Conservation (phyloP, 2,113 vertebrate species). For the Columba janthina region DNA sequence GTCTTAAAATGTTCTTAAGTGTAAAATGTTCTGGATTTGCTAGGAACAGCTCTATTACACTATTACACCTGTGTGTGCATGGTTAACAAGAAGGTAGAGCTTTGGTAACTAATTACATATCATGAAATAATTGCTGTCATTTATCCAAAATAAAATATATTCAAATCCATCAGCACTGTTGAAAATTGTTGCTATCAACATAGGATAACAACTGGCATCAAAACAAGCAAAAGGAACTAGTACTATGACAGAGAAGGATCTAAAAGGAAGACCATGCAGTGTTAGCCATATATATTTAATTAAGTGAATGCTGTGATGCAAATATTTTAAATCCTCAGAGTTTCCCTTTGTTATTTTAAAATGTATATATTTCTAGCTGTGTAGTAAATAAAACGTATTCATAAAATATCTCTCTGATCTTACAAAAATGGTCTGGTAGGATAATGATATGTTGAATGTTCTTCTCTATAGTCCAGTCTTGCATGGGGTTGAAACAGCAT, state of each 20-base stretch:
- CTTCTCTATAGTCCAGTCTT: not conserved
- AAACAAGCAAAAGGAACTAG: not conserved
- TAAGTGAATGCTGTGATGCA: not conserved
- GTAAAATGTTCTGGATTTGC: not conserved
- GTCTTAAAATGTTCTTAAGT: not conserved
- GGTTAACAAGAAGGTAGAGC: not conserved
- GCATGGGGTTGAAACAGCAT: not conserved
- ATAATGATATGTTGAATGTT: not conserved
- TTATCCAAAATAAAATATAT: not conserved
- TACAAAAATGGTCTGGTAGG: not conserved
- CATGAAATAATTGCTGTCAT: not conserved
- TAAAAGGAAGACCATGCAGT: not conserved
- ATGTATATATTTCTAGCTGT: not conserved
- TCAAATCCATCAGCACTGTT: not conserved
- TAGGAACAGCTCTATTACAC: not conserved
- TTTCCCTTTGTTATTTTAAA: not conserved
- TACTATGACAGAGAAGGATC: not conserved
- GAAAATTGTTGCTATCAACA: not conserved
- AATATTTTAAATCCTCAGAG: not conserved
- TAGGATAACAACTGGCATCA: not conserved
- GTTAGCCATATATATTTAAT: not conserved
- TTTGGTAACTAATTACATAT: not conserved
- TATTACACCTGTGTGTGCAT: rapidly evolving
- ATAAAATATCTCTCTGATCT: not conserved
- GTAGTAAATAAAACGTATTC: not conserved